Conservation (phyloP, 2,113 vertebrate genomes). For the Neogale vison region DNA sequence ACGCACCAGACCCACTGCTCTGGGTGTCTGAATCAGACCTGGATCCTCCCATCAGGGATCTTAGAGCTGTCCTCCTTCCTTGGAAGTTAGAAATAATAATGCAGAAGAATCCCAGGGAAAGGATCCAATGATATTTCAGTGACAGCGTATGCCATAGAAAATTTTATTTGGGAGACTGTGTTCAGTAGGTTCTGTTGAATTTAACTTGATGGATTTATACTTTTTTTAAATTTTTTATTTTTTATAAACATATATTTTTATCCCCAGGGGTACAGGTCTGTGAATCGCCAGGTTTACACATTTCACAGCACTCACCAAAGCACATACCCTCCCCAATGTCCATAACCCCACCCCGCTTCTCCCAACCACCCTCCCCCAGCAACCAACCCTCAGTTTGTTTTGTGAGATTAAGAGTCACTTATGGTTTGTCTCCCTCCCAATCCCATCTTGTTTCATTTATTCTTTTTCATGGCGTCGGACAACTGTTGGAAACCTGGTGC, state of each 20-base stretch:
- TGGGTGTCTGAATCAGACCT: background rate
- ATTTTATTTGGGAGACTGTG: background rate
- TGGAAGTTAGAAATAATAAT: background rate
- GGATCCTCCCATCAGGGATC: background rate
- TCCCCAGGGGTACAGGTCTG: no score
- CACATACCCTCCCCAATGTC: no score
- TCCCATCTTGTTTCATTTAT: no score
- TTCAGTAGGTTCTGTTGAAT: conserved; percentile 2
- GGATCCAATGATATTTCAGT: background rate
- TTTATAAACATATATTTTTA: no score
- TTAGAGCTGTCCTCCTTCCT: background rate
- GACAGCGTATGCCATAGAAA: background rate
- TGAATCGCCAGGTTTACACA: no score
- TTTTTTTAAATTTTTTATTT: no score
- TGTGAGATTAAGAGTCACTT: no score
- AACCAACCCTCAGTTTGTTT: no score
- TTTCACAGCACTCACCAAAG: no score
- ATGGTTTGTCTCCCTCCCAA: no score
- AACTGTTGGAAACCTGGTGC: background rate
- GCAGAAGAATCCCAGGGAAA: background rate
- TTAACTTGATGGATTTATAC: background rate
- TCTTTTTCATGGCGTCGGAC: background rate
- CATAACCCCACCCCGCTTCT: no score
- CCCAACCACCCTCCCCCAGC: no score
- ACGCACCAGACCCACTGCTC: background rate